phyloP scores from a whole-genome alignment of 2,113 vertebrate genomes.

The Dicentrarchus labrax region DNA sequence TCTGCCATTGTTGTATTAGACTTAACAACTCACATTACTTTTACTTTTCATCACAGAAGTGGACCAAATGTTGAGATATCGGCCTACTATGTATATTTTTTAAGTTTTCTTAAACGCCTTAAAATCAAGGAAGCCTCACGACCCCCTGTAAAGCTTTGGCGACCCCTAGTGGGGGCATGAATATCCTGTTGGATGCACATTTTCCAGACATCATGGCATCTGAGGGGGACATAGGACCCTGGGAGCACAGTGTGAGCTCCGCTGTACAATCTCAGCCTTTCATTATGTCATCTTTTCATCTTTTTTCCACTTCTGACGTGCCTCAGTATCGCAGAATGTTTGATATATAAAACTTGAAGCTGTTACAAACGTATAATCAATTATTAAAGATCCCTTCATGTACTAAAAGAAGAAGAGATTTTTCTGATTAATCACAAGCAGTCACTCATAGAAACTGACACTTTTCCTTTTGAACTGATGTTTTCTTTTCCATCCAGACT shows the following conservation, averaged over 20 bases:
- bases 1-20: too few species aligned
- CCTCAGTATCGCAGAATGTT: neutral
- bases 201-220: too few species aligned
- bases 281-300: conserved; percentile 2
- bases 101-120: too few species aligned
- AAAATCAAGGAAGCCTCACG: too few species aligned
- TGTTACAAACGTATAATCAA: conserved; percentile 25
- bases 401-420: neutral
- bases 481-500: neutral
- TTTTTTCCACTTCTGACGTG: neutral
- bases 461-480: neutral
- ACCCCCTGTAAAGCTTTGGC: too few species aligned
- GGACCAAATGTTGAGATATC: too few species aligned
- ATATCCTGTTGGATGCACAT: too few species aligned
- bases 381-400: conserved; percentile 16
- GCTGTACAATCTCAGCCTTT: neutral
- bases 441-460: neutral
- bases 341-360: neutral
- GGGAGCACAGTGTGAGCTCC: neutral
- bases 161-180: too few species aligned
- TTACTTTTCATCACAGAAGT: too few species aligned
- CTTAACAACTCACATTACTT: too few species aligned
- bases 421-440: conserved; percentile 11
- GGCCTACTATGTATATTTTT: too few species aligned
- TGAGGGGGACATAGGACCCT: too few species aligned